Base-by-base conservation (phyloP, 37 sponge, comb jelly and placozoan species). In the Halichondria panicea region DNA sequence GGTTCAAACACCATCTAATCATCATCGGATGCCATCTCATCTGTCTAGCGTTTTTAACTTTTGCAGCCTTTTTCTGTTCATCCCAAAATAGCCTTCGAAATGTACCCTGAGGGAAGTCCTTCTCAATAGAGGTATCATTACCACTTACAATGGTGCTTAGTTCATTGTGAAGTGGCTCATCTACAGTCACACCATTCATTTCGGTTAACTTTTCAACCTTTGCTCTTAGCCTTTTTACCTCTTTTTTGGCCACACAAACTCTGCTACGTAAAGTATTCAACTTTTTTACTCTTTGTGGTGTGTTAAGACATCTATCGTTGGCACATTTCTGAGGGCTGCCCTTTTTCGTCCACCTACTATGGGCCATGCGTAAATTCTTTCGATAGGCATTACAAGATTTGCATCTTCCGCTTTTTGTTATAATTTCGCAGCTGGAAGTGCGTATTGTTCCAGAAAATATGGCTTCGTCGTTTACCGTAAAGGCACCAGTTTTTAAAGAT, bases 1-100 rank as follows among this genome's bases (percentile, higher is more conserved):
- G 63, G 24, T 78, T 65, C 28, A 77, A 63, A 78, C 86, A 85
- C 86, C 86, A 85, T 39, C 30, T 75, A 61, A 74, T 82, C 68
- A 82, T 64, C 11, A 64, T 3, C 15, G 83, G 83, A 44, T 82
- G 74, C 83, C 83, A 81, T 40, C 57, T 32, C 11, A 59, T 59
- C 39, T 82, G 75, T 50, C 65, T 46, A 4, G 57, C 53, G 50
- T 72, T 38, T 59, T 41, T 41, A 13, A 42, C 15, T 22, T 45
- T 43, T 6, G 70, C 32, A 58, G 36, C 38, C 55, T 74, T 61
- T 15, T 67, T 19, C 62, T 82, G 83, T 34, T 66, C 28, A 6
- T 73, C 83, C 69, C 83, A 82, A 45, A 82, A 82, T 4, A 82
- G 7, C 28, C 76, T 66, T 22, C 38, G 8, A 82, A 84, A 84